Evolutionary conservation across 2,113 vertebrate species (phyloP).

Genomic region (Gasterosteus nipponicus): DNA sequence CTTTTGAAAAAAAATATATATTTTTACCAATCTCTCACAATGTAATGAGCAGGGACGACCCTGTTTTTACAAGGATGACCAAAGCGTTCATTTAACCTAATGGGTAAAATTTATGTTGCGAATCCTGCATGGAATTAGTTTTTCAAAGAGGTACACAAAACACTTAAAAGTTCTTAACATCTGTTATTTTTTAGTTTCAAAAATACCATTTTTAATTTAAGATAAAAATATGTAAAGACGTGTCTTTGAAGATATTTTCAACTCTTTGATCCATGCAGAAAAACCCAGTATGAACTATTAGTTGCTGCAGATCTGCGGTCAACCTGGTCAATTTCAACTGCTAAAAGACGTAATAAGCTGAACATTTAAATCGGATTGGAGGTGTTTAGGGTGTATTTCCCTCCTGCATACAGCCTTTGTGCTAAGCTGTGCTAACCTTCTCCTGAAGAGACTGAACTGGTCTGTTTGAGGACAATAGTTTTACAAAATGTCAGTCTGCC

Average conservation of each 20-base stretch:
- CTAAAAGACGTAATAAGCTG: background rate
- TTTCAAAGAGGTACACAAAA: background rate
- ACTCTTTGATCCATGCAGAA: background rate
- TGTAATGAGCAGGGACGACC: background rate
- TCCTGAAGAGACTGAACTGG: background rate
- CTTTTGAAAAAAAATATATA: background rate
- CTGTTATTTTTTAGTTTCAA: background rate
- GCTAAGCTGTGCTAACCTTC: slow-evolving; percentile 19
- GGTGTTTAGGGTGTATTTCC: background rate
- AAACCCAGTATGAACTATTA: background rate
- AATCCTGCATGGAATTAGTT: background rate
- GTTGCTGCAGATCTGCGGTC: background rate
- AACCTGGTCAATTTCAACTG: background rate
- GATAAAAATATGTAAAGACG: background rate
- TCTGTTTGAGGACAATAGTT: background rate
- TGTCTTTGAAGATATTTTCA: background rate
- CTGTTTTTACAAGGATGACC: background rate
- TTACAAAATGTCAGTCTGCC: background rate
- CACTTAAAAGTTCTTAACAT: background rate
- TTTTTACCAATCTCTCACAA: background rate
- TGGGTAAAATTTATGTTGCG: background rate
- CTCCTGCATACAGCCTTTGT: slow-evolving; percentile 6
- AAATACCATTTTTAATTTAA: background rate
- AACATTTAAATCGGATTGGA: background rate
- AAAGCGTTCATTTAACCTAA: background rate